phyloP scores from a whole-genome alignment of 2,113 vertebrate genomes.

The Rhabdornis inornatus region DNA sequence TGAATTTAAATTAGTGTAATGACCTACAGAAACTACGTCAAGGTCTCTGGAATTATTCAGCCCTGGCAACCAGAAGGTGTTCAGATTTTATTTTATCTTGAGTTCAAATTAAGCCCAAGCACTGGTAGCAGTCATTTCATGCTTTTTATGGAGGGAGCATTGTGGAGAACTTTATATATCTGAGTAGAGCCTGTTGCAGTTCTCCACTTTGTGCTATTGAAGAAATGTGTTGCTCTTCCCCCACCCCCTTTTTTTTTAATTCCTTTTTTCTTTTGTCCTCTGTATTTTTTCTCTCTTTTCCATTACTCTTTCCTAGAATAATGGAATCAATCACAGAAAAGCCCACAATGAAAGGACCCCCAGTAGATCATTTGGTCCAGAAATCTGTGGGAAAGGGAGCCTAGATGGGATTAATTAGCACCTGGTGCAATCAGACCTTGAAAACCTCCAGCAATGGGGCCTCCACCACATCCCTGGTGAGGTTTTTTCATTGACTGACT shows the following conservation, averaged over 20 bases:
- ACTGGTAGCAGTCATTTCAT: background rate
- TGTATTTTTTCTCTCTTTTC: background rate
- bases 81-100: constrained; percentile 18
- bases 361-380: background rate
- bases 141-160: background rate
- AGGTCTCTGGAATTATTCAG: constrained; percentile 53
- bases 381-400: background rate
- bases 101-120: background rate
- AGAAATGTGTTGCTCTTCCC: background rate
- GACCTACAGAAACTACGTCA: constrained; percentile 41
- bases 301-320: background rate
- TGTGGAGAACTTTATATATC: background rate
- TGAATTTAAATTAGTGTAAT: constrained; percentile 59
- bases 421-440: background rate
- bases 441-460: background rate
- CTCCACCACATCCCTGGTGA: accelerated
- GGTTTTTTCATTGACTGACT: background rate
- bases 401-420: background rate
- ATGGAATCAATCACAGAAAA: background rate
- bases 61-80: constrained; percentile 9
- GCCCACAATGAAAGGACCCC: accelerated
- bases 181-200: background rate
- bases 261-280: background rate
- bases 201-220: background rate
- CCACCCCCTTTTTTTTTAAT: accelerated